Percentiles rank a stretch among this genome's conserved stretches.
phyloP scores from a whole-genome alignment of 2,797 vertebrate species.

The Rachycentron canadum region DNA sequence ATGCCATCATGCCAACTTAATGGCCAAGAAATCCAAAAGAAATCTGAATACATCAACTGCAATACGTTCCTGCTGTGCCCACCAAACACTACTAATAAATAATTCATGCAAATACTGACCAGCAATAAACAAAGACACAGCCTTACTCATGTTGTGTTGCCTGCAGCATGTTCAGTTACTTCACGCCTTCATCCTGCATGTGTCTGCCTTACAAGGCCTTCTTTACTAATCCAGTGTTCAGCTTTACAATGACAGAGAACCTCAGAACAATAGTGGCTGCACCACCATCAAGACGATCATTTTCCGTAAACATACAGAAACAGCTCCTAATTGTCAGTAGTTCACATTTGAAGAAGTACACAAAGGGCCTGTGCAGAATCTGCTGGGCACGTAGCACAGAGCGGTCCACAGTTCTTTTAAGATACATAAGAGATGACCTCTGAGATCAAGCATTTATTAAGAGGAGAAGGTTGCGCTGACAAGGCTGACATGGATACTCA shows the following conservation, averaged over 20 bases:
- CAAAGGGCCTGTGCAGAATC: background rate
- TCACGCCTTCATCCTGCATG: constrained; percentile 1
- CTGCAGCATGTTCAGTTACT: background rate
- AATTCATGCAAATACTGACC: background rate
- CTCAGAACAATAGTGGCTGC: background rate
- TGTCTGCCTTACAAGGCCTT: constrained; percentile 4
- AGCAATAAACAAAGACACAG: background rate
- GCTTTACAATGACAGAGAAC: background rate
- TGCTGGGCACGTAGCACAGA: background rate
- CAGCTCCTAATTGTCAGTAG: background rate
- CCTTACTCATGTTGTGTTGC: background rate
- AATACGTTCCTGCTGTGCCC: background rate
- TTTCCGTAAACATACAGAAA: background rate
- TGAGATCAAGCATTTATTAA: constrained; percentile 35
- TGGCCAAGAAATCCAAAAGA: background rate
- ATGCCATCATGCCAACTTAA: constrained; percentile 20
- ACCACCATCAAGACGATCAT: background rate
- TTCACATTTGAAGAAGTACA: constrained; percentile 3
- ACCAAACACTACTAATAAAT: constrained; percentile 4
- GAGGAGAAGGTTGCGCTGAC: constrained; percentile 2
- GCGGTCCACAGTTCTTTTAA: background rate
- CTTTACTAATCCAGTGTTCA: background rate
- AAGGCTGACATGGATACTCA: constrained; percentile 38
- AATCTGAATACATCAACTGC: background rate
- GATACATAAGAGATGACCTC: constrained; percentile 23